Base-by-base conservation (phyloP, 2,113 vertebrate genomes). In the Typhlomys cinereus region DNA sequence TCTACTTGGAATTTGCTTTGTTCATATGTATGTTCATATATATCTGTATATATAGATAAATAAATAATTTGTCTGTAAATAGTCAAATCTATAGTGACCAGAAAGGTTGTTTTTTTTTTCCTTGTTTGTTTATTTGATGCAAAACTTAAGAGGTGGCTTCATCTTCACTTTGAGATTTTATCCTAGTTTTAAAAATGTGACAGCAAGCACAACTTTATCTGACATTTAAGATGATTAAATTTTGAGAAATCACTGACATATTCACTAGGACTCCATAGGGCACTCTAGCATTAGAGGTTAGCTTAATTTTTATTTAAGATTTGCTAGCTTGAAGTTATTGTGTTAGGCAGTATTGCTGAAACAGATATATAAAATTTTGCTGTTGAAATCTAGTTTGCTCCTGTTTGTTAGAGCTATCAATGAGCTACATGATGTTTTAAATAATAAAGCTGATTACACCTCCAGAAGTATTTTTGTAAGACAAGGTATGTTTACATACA, bases 181-280 rank as follows among this genome's bases (percentile, higher is more conserved):
- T 61, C 66, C 95, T 94, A 67, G 94, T 98, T 98, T 97, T 98
- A 97, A 98, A 98, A 97, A 99, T n/a, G 98, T 99, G 98, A 99
- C 98, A 98, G 97, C 98, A 98, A 99, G 99, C 99, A 97, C 98
- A 97, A 97, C 98, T 98, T 98, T 98, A 97, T 98, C 97, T 97
- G 97, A 98, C 98, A 98, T 98, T 98, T 98, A 98, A 96, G 97
- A 98, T 98, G 98, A 99, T 99, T 99, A 98, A 98, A 99, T 98
- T 98, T 98, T 97, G 98, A 98, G 97, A 97, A 97, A 98, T 98
- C 97, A 97, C 98, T 97, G 96, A 98, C 97, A 98, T 98, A 98
- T 98, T 98, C 97, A 97, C 94, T 95, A 97, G 96, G 97, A 97
- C 97, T 98, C 97, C 97, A 98, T 96, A 97, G 97, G 98, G 97